Conservation (phyloP, 2,888 invertebrate genomes). For the Tryphoninae sp. region DNA sequence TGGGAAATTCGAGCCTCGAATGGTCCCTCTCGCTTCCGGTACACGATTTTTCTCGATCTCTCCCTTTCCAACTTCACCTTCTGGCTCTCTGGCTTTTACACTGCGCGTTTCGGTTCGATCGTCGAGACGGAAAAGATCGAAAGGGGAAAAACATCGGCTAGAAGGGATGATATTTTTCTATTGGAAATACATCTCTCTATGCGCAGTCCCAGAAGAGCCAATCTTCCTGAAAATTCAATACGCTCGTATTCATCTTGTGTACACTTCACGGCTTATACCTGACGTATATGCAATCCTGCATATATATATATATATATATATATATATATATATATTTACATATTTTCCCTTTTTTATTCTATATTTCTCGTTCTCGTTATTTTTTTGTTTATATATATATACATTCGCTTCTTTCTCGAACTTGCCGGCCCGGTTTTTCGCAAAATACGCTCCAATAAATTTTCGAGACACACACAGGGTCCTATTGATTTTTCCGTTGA, state of each 20-base stretch:
- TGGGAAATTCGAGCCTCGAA: neutral
- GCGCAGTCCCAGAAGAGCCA: constrained; percentile 28
- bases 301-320: neutral
- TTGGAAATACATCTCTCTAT: constrained; percentile 1
- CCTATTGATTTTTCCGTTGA: no score
- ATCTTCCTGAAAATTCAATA: constrained; percentile 40
- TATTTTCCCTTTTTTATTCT: neutral
- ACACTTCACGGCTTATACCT: neutral
- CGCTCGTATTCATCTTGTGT: constrained; percentile 25
- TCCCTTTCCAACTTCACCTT: neutral
- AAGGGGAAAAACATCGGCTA: constrained; percentile 4
- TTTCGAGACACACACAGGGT: no score
- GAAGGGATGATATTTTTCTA: constrained; percentile 30
- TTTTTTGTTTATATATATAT: neutral
- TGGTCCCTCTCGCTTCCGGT: neutral
- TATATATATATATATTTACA: neutral
- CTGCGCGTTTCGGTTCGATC: constrained; percentile 18
- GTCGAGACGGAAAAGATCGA: constrained; percentile 33
- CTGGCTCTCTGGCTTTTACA: constrained; percentile 11
- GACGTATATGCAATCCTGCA: neutral
- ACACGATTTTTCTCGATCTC: constrained; percentile 1
- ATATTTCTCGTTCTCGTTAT: neutral
- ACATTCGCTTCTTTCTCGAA: no score
- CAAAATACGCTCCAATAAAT: no score
- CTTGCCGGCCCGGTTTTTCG: no score